Conservation (phyloP, 2,797 vertebrate genomes). For the Momotus momota region DNA sequence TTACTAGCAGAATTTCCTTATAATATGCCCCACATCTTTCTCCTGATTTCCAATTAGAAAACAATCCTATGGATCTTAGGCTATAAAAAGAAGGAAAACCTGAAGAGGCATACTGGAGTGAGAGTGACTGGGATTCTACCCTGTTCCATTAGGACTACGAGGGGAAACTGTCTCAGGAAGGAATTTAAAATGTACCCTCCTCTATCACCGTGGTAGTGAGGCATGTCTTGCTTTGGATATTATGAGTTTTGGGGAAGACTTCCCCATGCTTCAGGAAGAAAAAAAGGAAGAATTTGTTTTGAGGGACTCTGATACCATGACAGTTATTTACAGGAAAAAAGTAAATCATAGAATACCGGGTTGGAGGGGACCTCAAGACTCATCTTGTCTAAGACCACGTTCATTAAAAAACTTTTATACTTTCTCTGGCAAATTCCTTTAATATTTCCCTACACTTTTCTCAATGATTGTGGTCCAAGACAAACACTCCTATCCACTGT, state of each 20-base stretch:
- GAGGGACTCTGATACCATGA: neutral
- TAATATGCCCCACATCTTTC: neutral
- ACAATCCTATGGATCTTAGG: neutral
- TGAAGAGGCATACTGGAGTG: neutral
- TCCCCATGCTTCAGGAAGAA: neutral
- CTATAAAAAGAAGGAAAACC: neutral
- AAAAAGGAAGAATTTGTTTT: neutral
- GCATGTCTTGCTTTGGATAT: neutral
- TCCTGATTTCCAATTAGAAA: neutral
- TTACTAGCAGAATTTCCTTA: neutral
- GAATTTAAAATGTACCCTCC: neutral
- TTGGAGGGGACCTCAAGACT: neutral
- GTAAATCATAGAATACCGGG: neutral
- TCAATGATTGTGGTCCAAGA: neutral
- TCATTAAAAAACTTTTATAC: neutral
- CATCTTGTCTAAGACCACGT: neutral
- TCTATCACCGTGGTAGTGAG: rapidly evolving
- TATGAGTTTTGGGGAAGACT: neutral
- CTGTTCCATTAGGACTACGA: neutral
- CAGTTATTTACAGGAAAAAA: neutral
- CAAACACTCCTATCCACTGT: neutral
- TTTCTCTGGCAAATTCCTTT: neutral
- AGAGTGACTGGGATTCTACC: neutral
- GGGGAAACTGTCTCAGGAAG: neutral
- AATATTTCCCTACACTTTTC: neutral